Percentiles rank a stretch among this genome's conserved stretches.
Conservation (phyloP, 2,888 invertebrate species). For the Macrosoma leucophasiata region DNA sequence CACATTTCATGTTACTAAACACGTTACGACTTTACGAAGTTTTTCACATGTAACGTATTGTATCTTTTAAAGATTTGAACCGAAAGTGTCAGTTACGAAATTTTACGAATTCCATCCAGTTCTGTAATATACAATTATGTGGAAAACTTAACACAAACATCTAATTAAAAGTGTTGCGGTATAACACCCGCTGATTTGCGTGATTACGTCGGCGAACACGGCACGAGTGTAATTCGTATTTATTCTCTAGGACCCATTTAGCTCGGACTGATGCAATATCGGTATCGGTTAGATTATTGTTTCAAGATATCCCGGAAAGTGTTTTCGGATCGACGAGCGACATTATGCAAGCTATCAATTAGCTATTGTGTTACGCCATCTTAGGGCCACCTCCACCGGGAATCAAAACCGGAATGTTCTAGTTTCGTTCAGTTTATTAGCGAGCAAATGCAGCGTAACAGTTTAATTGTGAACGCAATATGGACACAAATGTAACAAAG, state of each 20-base stretch:
- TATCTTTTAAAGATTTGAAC: no score
- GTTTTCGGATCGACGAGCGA: constrained; percentile 40
- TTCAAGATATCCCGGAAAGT: constrained; percentile 68
- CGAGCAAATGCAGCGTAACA: constrained; percentile 27
- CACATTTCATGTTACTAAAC: no score
- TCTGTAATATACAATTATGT: constrained; percentile 18
- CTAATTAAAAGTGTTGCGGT: no score
- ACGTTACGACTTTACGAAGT: no score
- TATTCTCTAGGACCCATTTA: constrained; percentile 25
- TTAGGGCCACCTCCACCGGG: no score
- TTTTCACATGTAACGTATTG: no score
- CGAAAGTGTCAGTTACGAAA: no score
- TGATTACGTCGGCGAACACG: constrained; percentile 24
- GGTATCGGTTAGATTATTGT: constrained; percentile 30
- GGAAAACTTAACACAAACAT: constrained; percentile 19
- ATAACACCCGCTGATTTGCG: constrained; percentile 25
- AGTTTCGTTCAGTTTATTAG: constrained; percentile 35
- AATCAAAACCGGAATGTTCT: constrained; percentile 49
- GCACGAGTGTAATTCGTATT: constrained; percentile 21
- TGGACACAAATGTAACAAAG: no score
- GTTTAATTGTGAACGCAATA: constrained; percentile 4
- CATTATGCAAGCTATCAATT: constrained; percentile 69
- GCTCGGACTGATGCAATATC: constrained; percentile 29
- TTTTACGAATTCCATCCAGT: no score
- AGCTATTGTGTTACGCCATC: constrained; percentile 63